Evolutionary conservation across 1,140 invertebrate species (phyloP), one percentile per base, ranked within the genome.

Genomic region (Propsilocerus akamusi): DNA sequence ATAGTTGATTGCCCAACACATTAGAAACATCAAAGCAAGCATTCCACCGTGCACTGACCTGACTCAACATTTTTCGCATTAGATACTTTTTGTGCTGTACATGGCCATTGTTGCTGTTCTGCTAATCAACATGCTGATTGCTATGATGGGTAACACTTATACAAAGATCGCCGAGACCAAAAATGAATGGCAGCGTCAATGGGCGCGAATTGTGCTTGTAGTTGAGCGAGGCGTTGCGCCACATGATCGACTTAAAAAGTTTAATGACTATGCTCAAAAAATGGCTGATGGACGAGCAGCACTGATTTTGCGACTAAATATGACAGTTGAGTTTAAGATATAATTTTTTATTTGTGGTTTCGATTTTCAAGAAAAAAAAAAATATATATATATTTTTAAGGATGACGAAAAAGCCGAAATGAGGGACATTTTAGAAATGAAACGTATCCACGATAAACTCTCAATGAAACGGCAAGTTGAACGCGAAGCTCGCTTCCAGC

Each of bases 141-240:
- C 95, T 56, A 98, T 98, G 94, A 97, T 99, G 94, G 95, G 94
- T 2, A 96, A 97, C 64, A 98, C 95, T 20, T 98, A 99, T 66
- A 90, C 96, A 66, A 90, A 90, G 66, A 97, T 98, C 56, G 92
- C 91, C 3, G 90, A 95, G 66, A 95, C 93, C 3, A 76, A 90
- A 56, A 97, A 97, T 65, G 95, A 99, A 65, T 98, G 93, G 91
- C 92, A 97, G 69, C 70, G 95, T 69, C 94, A 98, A 76, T 98
- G 94, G 94, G 95, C 95, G 0, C 72, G 94, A 52, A 97, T 98
- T 53, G 92, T 99, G 12, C 69, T 99, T 26, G 92, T 97, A 12
- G 86, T 98, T 24, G 95, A 99, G 65, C 72, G 95, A 67, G 94
- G 92, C 6, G 88, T 97, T 0, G 82, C 83, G 51, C 91, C 92